These are phyloP conservation scores for Oscheius sp. DNA, from an alignment of 2,888 invertebrate species.

Conservation along the genomic window DNA sequence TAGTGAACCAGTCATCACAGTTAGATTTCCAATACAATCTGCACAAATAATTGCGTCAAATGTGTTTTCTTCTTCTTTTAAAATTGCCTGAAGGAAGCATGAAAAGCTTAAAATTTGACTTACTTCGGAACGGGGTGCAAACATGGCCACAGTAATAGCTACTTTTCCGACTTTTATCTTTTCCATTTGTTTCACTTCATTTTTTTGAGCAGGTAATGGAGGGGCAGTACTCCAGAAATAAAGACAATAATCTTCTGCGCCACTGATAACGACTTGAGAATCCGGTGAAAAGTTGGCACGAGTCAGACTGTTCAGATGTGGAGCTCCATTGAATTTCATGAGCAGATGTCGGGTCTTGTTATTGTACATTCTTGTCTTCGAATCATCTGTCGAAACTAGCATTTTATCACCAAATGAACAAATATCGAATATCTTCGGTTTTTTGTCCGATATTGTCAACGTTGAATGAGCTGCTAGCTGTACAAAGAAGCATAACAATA, in stretches of 20 bases:
- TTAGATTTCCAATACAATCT: conserved; percentile 84
- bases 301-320: conserved; percentile 78
- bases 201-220: conserved; percentile 76
- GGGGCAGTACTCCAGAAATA: conserved; percentile 90
- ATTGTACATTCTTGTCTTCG: conserved; percentile 93
- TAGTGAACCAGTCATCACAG: background rate
- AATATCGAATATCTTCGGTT: conserved; percentile 12
- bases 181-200: conserved; percentile 89
- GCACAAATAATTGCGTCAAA: conserved; percentile 93
- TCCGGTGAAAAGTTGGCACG: conserved; percentile 94
- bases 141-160: conserved; percentile 95
- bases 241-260: conserved; percentile 84
- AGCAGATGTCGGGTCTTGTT: conserved; percentile 90
- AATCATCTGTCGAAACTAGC: conserved; percentile 89
- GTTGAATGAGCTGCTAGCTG: conserved; percentile 7
- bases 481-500: background rate
- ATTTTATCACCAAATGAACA: conserved; percentile 72
- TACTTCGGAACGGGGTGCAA: conserved; percentile 91
- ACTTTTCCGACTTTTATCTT: conserved; percentile 76
- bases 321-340: conserved; percentile 81
- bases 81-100: conserved; percentile 4
- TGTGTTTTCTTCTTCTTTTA: background rate
- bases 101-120: background rate
- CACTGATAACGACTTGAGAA: conserved; percentile 94
- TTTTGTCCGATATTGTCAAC: conserved; percentile 2